Percentiles rank a stretch among this genome's conserved stretches.
phyloP scores from a whole-genome alignment of 2,797 vertebrate species.

The Zenarchopterus dispar region DNA sequence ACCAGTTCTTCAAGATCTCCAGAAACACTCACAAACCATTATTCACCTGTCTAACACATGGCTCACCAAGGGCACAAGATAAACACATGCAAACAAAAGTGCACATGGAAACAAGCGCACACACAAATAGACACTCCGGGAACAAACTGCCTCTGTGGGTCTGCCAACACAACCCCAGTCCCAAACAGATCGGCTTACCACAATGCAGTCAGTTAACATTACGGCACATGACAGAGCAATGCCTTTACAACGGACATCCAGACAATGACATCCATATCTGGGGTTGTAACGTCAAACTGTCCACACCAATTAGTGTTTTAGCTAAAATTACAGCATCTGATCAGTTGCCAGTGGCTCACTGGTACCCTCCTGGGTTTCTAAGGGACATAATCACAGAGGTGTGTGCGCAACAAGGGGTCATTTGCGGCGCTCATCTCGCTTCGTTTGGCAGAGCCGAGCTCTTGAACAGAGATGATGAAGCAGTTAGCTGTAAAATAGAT shows the following conservation, averaged over 20 bases:
- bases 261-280: neutral
- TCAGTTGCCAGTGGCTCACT: too few species aligned
- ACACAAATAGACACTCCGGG: slow-evolving; percentile 15
- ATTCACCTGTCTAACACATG: slow-evolving; percentile 48
- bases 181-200: slow-evolving; percentile 50
- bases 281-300: too few species aligned
- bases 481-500: neutral
- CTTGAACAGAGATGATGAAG: slow-evolving; percentile 2
- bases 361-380: too few species aligned
- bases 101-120: slow-evolving; percentile 39
- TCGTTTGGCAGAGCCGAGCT: neutral
- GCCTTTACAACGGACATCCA: slow-evolving; percentile 3
- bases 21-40: slow-evolving; percentile 20
- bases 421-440: neutral
- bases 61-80: slow-evolving; percentile 4
- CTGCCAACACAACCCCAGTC: slow-evolving; percentile 25
- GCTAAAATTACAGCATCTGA: too few species aligned
- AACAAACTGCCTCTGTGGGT: slow-evolving; percentile 22
- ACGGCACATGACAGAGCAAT: neutral
- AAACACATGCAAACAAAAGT: slow-evolving; percentile 15
- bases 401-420: too few species aligned
- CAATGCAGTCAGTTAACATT: slow-evolving; percentile 13
- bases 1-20: too few species aligned
- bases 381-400: too few species aligned
- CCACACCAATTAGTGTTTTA: too few species aligned